phyloP scores from a whole-genome alignment of 92 coral and sea anemone species.

The Virgularia gustaviana region DNA sequence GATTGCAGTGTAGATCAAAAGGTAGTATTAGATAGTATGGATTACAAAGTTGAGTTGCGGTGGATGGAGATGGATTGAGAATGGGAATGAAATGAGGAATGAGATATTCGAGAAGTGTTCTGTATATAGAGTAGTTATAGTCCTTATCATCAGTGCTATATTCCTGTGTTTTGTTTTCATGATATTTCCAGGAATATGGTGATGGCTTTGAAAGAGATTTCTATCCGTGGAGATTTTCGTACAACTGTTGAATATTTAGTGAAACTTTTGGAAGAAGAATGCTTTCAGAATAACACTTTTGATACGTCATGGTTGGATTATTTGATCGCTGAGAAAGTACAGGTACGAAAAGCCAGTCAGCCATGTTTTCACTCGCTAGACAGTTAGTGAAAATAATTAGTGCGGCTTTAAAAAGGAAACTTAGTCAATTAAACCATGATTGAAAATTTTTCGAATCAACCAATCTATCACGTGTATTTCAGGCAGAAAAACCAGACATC shows the following conservation, averaged over 20 bases:
- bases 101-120: too few species aligned
- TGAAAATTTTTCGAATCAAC: neutral
- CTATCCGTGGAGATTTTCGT: slow-evolving; percentile 96
- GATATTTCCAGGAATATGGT: slow-evolving; percentile 66
- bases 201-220: slow-evolving; percentile 89
- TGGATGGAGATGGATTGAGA: too few species aligned
- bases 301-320: slow-evolving; percentile 96
- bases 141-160: neutral
- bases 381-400: too few species aligned
- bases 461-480: too few species aligned
- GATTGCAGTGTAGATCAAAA: too few species aligned
- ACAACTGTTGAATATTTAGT: slow-evolving; percentile 94
- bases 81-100: too few species aligned
- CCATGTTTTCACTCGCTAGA: too few species aligned
- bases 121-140: neutral
- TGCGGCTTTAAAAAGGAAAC: neutral
- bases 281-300: slow-evolving; percentile 67
- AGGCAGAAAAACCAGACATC: slow-evolving; percentile 96
- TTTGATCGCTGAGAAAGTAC: slow-evolving; percentile 82
- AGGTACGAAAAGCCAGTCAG: slow-evolving; percentile 35
- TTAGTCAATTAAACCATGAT: neutral
- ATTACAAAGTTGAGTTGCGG: too few species aligned
- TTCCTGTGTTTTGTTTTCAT: neutral
- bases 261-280: slow-evolving; percentile 82
- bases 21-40: too few species aligned